Evolutionary conservation across 2,888 invertebrate genomes (phyloP), one percentile per base, ranked within the genome.

Genomic region (Luperina nickerlii): DNA sequence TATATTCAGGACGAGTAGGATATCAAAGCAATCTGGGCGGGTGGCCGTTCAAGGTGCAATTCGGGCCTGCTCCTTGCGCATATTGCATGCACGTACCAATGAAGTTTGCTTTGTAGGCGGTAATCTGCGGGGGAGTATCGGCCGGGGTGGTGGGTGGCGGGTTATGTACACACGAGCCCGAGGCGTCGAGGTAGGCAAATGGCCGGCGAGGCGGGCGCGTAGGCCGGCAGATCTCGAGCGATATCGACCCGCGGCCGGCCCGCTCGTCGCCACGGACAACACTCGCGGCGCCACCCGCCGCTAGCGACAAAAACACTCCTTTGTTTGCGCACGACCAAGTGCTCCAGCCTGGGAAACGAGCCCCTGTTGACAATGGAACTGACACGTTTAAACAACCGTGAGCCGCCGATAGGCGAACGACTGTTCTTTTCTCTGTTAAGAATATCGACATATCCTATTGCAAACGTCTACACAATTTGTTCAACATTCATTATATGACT

Each of bases 21-120:
- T 96, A 95, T 96, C 96, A 96, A 96, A 96, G 96, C 96, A 94
- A 96, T 95, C 95, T 93, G 93, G 91, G 87, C 89, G 91, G 93
- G 90, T 91, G 83, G 87, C 92, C 92, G 92, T 51, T 92, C 91
- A 93, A 95, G 95, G 94, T 94, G 94, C 95, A 95, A 95, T 96
- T 96, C 94, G 95, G 95, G 92, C 86, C 88, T 90, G 90, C 96
- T 96, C 96, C 96, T 96, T 96, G 96, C 96, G 96, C 96, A 96
- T 96, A 97, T 96, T 96, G 96, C 96, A 96, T 96, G 95, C 96
- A 97, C 96, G 96, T 96, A 96, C 96, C 96, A 96, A 96, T 96
- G 96, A 96, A 96, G 96, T 96, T 96, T 96, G 96, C 96, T 96
- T 96, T 96, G 96, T 96, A 96, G 96, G 96, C 96, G 96, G 96